Evolutionary conservation across 2,113 vertebrate species (phyloP).

Genomic region (Trogon melanurus): DNA sequence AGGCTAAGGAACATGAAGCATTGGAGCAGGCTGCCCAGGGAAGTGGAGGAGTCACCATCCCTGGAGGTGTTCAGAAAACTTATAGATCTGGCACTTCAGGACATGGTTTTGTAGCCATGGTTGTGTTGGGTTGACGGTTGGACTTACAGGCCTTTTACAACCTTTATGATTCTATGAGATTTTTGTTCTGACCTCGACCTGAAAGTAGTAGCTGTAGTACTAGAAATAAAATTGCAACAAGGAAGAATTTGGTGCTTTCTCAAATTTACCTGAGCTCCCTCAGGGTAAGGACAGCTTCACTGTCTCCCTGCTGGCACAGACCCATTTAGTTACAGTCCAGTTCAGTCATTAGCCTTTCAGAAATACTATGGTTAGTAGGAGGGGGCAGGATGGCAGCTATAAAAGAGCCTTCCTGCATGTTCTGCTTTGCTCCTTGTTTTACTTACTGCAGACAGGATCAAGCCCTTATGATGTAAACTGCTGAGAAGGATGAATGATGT

Average conservation of each 20-base stretch:
- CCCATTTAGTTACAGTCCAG: neutral
- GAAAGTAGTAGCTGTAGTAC: neutral
- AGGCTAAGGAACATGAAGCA: neutral
- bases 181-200: neutral
- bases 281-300: neutral
- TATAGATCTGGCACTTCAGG: no score
- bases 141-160: no score
- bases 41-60: no score
- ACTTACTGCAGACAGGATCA: neutral
- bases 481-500: neutral
- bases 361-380: neutral
- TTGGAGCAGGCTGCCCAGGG: no score
- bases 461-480: neutral
- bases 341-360: neutral
- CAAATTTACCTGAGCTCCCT: neutral
- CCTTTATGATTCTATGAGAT: neutral
- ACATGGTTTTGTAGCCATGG: no score
- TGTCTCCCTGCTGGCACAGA: neutral
- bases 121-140: no score
- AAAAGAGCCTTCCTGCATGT: neutral
- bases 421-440: neutral
- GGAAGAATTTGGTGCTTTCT: neutral
- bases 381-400: fast-evolving
- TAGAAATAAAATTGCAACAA: neutral
- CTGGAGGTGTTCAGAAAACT: no score